These are phyloP conservation scores for Tupaia tana DNA, from an alignment of 2,113 vertebrate genomes.

Conservation along the genomic window DNA sequence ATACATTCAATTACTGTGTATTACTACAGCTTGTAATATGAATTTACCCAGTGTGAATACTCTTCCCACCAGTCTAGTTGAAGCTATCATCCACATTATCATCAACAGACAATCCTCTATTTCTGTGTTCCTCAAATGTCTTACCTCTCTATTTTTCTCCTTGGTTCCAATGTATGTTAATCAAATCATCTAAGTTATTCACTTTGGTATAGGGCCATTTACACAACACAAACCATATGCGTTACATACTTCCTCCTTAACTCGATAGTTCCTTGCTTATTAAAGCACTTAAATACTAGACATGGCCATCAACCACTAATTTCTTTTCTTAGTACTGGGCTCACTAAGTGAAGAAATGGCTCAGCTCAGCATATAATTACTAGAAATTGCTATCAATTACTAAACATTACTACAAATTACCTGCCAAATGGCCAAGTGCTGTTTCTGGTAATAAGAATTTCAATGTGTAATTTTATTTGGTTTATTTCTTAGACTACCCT, in stretches of 20 bases:
- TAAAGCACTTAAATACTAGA: conserved; percentile 36
- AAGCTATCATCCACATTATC: too few relatives aligned
- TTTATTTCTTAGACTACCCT: conserved; percentile 60
- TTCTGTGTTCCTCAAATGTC: too few relatives aligned
- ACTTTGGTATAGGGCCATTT: conserved; percentile 38
- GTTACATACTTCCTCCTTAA: conserved; percentile 35
- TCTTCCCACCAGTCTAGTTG: too few relatives aligned
- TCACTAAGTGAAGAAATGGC: conserved; percentile 34
- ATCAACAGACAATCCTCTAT: too few relatives aligned
- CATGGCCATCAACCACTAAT: conserved; percentile 10
- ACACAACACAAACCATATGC: not conserved
- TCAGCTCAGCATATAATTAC: conserved; percentile 59
- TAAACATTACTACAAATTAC: conserved; percentile 69
- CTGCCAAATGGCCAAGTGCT: conserved; percentile 55
- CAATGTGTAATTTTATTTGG: conserved; percentile 58
- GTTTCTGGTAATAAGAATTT: conserved; percentile 65
- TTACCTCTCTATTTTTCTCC: not conserved
- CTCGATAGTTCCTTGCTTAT: conserved; percentile 26
- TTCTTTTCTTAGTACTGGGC: conserved; percentile 25
- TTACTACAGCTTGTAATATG: too few relatives aligned
- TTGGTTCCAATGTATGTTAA: not conserved
- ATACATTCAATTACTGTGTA: too few relatives aligned
- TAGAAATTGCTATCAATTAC: conserved; percentile 62
- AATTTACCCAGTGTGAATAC: too few relatives aligned
- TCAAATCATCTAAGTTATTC: conserved; percentile 19